Percentiles rank a stretch among this genome's conserved stretches.
Evolutionary conservation across 64 coral and sea anemone species (phyloP).

Genomic region (Platygyra sinensis): DNA sequence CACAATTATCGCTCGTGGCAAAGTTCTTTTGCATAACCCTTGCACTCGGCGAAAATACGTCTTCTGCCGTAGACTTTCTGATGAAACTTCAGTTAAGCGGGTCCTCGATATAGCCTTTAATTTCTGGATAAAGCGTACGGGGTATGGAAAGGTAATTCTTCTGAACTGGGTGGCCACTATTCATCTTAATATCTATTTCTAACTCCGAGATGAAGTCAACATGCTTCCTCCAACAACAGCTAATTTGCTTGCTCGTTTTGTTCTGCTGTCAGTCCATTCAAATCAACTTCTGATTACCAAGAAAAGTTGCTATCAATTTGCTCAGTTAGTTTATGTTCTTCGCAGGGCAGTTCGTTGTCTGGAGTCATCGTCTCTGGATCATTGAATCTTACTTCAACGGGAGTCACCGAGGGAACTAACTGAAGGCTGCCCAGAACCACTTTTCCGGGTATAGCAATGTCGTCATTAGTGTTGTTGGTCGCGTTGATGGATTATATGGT

Average conservation of each 20-base stretch:
- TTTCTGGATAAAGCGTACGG: too few species aligned
- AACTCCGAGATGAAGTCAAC: conserved; percentile 32
- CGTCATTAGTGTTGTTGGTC: conserved; percentile 54
- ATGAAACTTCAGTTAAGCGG: conserved; percentile 3
- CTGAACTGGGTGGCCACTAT: conserved; percentile 21
- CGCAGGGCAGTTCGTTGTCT: too few species aligned
- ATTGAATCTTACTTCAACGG: conserved; percentile 63
- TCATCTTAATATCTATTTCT: conserved; percentile 36
- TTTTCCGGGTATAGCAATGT: conserved; percentile 54
- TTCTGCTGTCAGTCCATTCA: conserved; percentile 16
- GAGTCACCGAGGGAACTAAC: conserved; percentile 68
- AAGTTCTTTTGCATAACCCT: too few species aligned
- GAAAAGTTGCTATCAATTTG: neutral
- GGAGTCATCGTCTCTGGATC: conserved; percentile 18
- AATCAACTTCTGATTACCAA: conserved; percentile 19
- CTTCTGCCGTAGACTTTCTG: conserved; percentile 7
- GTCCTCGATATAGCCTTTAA: conserved; percentile 4
- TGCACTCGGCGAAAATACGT: too few species aligned
- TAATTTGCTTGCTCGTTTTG: conserved; percentile 29
- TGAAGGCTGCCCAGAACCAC: too few species aligned
- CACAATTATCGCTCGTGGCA: too few species aligned
- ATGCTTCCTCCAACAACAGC: conserved; percentile 44
- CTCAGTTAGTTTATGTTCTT: neutral
- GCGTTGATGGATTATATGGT: conserved; percentile 28
- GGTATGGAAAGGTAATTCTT: conserved; percentile 24